Percentiles rank a stretch among this genome's conserved stretches.
Evolutionary conservation across 2,888 invertebrate species (phyloP).

Genomic region (Andrena camellia): DNA sequence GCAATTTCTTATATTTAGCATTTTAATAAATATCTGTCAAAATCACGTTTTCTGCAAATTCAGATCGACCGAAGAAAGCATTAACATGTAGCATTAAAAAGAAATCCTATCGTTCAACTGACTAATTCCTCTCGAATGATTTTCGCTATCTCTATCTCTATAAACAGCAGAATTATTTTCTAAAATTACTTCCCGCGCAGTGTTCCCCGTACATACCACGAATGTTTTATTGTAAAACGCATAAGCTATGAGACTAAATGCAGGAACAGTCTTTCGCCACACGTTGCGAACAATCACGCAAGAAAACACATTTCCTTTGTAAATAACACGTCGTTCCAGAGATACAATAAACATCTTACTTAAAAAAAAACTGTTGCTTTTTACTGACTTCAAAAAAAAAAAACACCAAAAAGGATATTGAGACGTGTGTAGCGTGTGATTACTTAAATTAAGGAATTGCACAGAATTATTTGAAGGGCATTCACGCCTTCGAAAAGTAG

Average conservation of each 20-base stretch:
- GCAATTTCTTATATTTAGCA: conserved; percentile 52
- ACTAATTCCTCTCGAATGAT: conserved; percentile 17
- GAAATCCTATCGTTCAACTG: conserved; percentile 28
- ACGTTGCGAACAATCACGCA: conserved; percentile 60
- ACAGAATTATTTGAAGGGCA: conserved; percentile 2
- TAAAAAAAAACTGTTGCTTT: conserved; percentile 27
- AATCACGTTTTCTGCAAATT: conserved; percentile 38
- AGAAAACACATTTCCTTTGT: conserved; percentile 66
- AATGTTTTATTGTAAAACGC: conserved; percentile 65
- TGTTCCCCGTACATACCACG: conserved; percentile 47
- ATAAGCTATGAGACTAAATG: conserved; percentile 52
- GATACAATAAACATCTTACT: conserved; percentile 68
- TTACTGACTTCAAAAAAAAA: background rate
- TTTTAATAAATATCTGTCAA: conserved; percentile 53
- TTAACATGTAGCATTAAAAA: conserved; percentile 29
- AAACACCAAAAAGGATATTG: background rate
- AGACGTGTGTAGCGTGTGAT: background rate
- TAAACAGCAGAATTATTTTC: conserved; percentile 48
- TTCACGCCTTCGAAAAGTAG: conserved; percentile 64
- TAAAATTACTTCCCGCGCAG: conserved; percentile 43
- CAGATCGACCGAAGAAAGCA: conserved; percentile 27
- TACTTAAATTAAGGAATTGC: background rate
- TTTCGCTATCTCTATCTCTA: conserved; percentile 11
- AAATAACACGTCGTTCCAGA: conserved; percentile 68
- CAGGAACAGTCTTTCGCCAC: conserved; percentile 52